phyloP scores from a whole-genome alignment of 2,797 vertebrate species.

The Gephyroberyx darwinii region DNA sequence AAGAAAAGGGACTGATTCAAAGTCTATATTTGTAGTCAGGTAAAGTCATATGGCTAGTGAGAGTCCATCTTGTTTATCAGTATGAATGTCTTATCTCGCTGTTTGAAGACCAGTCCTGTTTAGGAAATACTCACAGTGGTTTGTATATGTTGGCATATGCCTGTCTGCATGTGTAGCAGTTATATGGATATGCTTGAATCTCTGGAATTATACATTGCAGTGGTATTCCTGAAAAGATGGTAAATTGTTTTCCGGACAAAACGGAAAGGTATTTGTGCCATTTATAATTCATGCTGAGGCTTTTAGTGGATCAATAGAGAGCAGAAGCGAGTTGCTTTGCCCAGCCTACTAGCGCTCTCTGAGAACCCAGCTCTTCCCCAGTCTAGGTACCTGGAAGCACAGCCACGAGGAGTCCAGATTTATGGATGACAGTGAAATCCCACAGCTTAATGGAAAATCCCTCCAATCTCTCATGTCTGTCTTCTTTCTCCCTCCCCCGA shows the following conservation, averaged over 20 bases:
- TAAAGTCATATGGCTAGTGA: too few species aligned
- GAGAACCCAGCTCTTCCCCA: constrained; percentile 4
- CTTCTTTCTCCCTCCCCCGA: background rate
- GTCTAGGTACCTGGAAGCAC: background rate
- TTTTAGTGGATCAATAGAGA: constrained; percentile 49
- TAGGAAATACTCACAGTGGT: background rate
- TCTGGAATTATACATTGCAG: constrained; percentile 4
- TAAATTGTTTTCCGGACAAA: constrained; percentile 20
- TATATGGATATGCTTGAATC: background rate
- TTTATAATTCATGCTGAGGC: constrained; percentile 46
- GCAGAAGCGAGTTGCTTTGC: constrained; percentile 19
- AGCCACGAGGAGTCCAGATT: background rate
- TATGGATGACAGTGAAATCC: background rate
- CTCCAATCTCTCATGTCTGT: constrained; percentile 7
- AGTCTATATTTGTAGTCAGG: background rate
- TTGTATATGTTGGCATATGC: background rate
- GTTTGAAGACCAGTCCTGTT: background rate
- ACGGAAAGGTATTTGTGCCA: constrained; percentile 21
- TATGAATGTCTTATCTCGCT: too few species aligned
- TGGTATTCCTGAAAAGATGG: constrained; percentile 1
- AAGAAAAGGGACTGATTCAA: background rate
- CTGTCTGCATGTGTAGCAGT: background rate
- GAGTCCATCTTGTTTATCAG: background rate
- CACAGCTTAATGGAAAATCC: constrained; percentile 23
- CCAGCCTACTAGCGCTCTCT: constrained; percentile 3